Evolutionary conservation across 2,888 invertebrate species (phyloP).

Genomic region (Fragum whitleyi): DNA sequence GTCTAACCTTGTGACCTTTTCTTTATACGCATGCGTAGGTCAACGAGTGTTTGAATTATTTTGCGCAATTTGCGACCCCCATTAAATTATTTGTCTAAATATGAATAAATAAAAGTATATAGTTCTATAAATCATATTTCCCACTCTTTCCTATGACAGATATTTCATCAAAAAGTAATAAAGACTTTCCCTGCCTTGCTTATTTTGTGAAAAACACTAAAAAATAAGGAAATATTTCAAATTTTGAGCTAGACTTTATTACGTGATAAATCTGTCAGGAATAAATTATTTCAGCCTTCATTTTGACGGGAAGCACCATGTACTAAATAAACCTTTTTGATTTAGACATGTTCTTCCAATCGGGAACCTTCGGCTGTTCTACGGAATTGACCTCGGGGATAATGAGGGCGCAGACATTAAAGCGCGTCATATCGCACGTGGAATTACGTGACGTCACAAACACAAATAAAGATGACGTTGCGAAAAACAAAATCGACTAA

Average conservation of each 20-base stretch:
- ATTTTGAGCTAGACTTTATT: conserved; percentile 12
- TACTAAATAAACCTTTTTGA: too few relatives aligned
- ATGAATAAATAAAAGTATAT: conserved; percentile 7
- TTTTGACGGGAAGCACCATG: neutral
- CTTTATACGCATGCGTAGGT: neutral
- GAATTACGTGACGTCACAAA: too few relatives aligned
- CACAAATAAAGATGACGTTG: too few relatives aligned
- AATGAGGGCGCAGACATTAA: too few relatives aligned
- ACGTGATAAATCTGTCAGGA: conserved; percentile 16
- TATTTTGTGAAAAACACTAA: conserved; percentile 5
- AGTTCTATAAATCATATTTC: neutral
- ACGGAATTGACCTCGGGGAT: too few relatives aligned
- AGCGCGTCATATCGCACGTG: too few relatives aligned
- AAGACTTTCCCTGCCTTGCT: neutral
- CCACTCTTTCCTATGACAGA: neutral
- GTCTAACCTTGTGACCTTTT: neutral
- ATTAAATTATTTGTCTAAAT: neutral
- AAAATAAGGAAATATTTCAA: conserved; percentile 24
- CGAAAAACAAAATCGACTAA: too few relatives aligned
- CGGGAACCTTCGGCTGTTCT: too few relatives aligned
- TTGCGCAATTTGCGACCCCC: neutral
- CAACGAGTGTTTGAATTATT: neutral
- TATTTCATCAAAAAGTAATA: conserved; percentile 2
- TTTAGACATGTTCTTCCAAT: too few relatives aligned
- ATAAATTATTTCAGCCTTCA: neutral